A percentile compares a stretch with the other conserved stretches of the same genome.
These are phyloP conservation scores for Gavia stellata DNA, from an alignment of 2,113 vertebrate genomes.

Conservation along the genomic window DNA sequence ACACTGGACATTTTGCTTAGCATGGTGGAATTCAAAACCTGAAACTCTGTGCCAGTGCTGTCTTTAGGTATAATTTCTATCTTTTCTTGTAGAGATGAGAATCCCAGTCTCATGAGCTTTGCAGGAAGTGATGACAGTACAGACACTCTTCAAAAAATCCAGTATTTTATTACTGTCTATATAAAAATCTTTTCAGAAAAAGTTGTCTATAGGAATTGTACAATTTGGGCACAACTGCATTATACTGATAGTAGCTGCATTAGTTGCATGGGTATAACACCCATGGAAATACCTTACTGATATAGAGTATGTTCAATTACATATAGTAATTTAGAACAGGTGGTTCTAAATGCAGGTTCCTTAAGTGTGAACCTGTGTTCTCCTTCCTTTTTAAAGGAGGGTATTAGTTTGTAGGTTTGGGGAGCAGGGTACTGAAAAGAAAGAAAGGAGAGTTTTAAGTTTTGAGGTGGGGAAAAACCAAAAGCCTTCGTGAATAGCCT, in stretches of 20 bases:
- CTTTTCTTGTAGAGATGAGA: neutral
- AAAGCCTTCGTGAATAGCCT: neutral
- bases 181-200: neutral
- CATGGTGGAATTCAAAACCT: conserved; percentile 25
- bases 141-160: neutral
- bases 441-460: neutral
- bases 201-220: neutral
- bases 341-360: neutral
- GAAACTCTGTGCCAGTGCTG: neutral
- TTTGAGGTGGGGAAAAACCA: neutral
- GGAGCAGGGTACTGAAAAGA: neutral
- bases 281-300: neutral
- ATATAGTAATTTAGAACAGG: neutral
- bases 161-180: neutral
- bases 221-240: neutral
- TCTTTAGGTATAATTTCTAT: neutral
- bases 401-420: neutral
- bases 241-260: neutral
- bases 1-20: neutral
- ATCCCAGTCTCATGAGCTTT: neutral
- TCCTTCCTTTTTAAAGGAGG: neutral
- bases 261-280: neutral
- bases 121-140: neutral
- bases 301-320: neutral
- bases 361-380: neutral